These are phyloP conservation scores for Pachydiplax longipennis DNA, from an alignment of 2,888 invertebrate species.

Conservation along the genomic window DNA sequence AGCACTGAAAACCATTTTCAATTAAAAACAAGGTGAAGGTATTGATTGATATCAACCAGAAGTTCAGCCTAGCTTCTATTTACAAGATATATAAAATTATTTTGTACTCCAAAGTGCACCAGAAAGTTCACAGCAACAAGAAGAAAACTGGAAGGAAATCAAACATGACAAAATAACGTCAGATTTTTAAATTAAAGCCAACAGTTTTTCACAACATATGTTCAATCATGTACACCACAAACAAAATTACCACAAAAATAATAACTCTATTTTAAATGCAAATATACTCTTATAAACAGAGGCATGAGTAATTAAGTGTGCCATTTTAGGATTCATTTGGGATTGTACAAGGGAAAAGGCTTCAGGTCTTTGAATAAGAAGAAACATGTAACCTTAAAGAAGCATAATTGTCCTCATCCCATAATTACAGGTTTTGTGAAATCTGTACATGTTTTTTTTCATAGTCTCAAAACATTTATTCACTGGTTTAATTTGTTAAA, in stretches of 20 bases:
- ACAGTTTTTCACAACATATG: slow-evolving; percentile 22
- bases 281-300: slow-evolving; percentile 37
- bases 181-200: slow-evolving; percentile 25
- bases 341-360: slow-evolving; percentile 8
- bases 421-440: slow-evolving; percentile 7
- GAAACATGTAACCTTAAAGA: slow-evolving; percentile 17
- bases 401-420: slow-evolving; percentile 3
- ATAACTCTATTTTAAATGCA: slow-evolving; percentile 45
- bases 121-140: slow-evolving; percentile 46
- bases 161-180: slow-evolving; percentile 43
- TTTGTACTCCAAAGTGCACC: slow-evolving; percentile 51
- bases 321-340: slow-evolving; percentile 21
- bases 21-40: slow-evolving; percentile 45
- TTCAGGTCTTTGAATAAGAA: slow-evolving; percentile 5
- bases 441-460: background rate
- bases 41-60: slow-evolving; percentile 46
- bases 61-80: slow-evolving; percentile 42
- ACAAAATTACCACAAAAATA: slow-evolving; percentile 46
- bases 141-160: slow-evolving; percentile 40
- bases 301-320: slow-evolving; percentile 33
- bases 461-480: slow-evolving; percentile 12
- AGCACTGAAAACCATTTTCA: slow-evolving; percentile 14
- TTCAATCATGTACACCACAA: slow-evolving; percentile 34
- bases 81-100: slow-evolving; percentile 55
- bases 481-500: slow-evolving; percentile 11